Conservation (phyloP, 2,888 invertebrate genomes). For the Rambutsinella grinnellia region DNA sequence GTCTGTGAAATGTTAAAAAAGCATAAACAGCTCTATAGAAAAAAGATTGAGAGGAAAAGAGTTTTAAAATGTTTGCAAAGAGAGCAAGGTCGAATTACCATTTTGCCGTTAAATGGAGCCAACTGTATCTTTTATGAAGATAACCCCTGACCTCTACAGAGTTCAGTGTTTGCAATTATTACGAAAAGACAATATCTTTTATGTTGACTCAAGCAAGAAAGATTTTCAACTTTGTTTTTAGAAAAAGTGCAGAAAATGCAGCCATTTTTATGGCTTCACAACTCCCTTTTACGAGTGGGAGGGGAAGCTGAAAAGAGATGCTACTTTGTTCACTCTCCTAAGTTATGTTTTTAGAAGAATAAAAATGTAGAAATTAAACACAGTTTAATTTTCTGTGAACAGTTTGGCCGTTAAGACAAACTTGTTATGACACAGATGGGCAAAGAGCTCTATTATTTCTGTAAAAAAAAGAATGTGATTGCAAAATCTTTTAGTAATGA, state of each 20-base stretch:
- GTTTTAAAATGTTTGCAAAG: neutral
- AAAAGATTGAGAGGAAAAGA: neutral
- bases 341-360: neutral
- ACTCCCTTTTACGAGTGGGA: conserved; percentile 19
- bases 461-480: neutral
- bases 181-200: neutral
- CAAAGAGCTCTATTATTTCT: neutral
- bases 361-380: neutral
- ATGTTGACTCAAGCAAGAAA: neutral
- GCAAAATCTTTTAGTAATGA: neutral
- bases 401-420: neutral
- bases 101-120: neutral
- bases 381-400: neutral
- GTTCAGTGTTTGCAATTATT: neutral
- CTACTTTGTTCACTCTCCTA: too few species aligned
- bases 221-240: neutral
- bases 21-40: too few species aligned
- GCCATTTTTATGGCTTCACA: neutral
- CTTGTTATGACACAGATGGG: neutral
- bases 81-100: conserved; percentile 13
- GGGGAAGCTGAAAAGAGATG: neutral
- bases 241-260: conserved; percentile 18
- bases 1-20: too few species aligned
- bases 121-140: neutral
- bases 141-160: neutral